These are phyloP conservation scores for Astropecten irregularis DNA, from an alignment of 53 echinoderm and acorn worm genomes.

Conservation along the genomic window DNA sequence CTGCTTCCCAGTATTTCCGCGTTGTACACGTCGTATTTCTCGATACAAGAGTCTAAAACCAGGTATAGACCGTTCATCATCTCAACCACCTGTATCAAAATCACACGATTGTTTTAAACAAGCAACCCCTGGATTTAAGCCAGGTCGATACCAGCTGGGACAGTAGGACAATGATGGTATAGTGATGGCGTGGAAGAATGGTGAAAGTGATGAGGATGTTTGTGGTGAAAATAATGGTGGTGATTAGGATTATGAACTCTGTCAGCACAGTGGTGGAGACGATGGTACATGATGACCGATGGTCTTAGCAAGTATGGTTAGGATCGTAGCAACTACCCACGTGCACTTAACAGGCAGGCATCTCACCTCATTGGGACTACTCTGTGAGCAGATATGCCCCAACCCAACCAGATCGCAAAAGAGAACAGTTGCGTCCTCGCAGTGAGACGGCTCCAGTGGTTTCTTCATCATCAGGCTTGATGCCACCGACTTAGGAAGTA, in stretches of 20 bases:
- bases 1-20: conserved; percentile 37
- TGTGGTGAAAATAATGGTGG: no score
- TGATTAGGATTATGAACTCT: no score
- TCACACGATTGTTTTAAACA: no score
- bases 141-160: no score
- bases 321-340: no score
- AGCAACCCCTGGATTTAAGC: no score
- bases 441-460: conserved; percentile 23
- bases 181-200: background rate
- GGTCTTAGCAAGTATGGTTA: no score
- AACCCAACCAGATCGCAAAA: conserved; percentile 61
- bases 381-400: conserved; percentile 36
- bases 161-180: background rate
- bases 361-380: conserved; percentile 55
- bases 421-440: conserved; percentile 41
- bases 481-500: conserved; percentile 69
- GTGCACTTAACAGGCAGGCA: no score
- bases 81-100: conserved; percentile 43
- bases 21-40: conserved; percentile 41
- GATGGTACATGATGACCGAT: no score
- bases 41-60: conserved; percentile 50
- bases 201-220: no score
- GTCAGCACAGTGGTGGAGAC: no score
- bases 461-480: conserved; percentile 33
- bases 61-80: conserved; percentile 58